phyloP scores from a whole-genome alignment of 1,140 invertebrate genomes.

The Homalodisca vitripennis region DNA sequence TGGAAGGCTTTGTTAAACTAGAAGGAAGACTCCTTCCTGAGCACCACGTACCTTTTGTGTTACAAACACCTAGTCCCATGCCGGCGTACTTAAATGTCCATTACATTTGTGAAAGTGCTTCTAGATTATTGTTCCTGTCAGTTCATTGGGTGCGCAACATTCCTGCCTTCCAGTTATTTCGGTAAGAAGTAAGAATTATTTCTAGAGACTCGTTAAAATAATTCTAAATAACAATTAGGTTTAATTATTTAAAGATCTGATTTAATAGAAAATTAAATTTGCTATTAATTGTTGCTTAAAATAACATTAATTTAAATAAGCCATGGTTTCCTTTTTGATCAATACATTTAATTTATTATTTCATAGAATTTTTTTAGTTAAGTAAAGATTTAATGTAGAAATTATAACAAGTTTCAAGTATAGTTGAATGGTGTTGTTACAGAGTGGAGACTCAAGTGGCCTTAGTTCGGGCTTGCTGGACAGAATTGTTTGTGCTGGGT shows the following conservation, averaged over 20 bases:
- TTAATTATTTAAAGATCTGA: too few species aligned
- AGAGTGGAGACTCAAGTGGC: slow-evolving; percentile 83
- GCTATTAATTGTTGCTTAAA: too few species aligned
- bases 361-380: too few species aligned
- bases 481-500: slow-evolving; percentile 89
- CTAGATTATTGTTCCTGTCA: slow-evolving; percentile 81
- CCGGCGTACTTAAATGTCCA: slow-evolving; percentile 82
- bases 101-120: slow-evolving; percentile 91
- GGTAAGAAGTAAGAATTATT: too few species aligned
- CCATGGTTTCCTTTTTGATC: too few species aligned
- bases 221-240: too few species aligned
- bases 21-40: slow-evolving; percentile 65
- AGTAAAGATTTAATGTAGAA: too few species aligned
- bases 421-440: slow-evolving; percentile 50
- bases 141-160: slow-evolving; percentile 87
- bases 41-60: slow-evolving; percentile 69
- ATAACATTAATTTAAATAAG: too few species aligned
- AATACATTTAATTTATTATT: too few species aligned
- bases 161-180: slow-evolving; percentile 75
- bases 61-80: slow-evolving; percentile 78
- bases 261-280: too few species aligned
- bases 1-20: slow-evolving; percentile 37
- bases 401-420: too few species aligned
- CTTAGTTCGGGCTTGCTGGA: slow-evolving; percentile 85
- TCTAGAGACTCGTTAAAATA: too few species aligned